Evolutionary conservation across 92 coral and sea anemone species (phyloP).

Genomic region (Phenganax marumi): DNA sequence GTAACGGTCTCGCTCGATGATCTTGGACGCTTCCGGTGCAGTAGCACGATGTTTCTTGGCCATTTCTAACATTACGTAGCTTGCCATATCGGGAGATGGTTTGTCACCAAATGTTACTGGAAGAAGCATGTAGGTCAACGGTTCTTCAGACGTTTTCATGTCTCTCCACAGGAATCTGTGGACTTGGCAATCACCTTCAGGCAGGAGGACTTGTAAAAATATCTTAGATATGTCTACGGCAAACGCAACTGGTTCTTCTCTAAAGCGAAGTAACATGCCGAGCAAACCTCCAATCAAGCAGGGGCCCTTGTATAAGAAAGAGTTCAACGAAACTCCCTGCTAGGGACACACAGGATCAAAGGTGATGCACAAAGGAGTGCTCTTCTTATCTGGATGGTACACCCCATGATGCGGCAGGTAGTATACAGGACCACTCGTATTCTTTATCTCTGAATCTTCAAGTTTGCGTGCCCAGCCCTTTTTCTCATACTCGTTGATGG

Average conservation of each 20-base stretch:
- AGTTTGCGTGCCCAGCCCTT: conserved; percentile 47
- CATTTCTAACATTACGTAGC: not conserved
- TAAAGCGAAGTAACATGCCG: conserved; percentile 38
- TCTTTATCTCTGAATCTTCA: not conserved
- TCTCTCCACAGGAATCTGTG: too few species aligned
- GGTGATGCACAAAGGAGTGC: conserved; percentile 35
- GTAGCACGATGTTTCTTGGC: not conserved
- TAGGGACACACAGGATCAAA: conserved; percentile 46
- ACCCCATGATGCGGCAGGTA: conserved; percentile 40
- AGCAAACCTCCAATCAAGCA: conserved; percentile 42
- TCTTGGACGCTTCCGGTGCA: not conserved
- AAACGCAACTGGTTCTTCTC: conserved; percentile 41
- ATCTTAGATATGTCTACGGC: conserved; percentile 47
- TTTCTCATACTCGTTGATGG: conserved; percentile 23
- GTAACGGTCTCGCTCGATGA: not conserved
- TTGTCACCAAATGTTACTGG: not conserved
- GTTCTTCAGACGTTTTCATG: too few species aligned
- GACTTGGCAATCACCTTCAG: too few species aligned
- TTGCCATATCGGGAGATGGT: not conserved
- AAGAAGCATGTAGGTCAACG: too few species aligned
- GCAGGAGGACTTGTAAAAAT: conserved; percentile 47
- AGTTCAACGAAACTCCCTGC: conserved; percentile 42
- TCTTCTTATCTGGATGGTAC: conserved; percentile 9
- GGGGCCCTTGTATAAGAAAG: conserved; percentile 56
- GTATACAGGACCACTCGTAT: conserved; percentile 34